Evolutionary conservation across 2,888 invertebrate species (phyloP), one percentile per base, ranked within the genome.

Genomic region (Tortrix viridana): DNA sequence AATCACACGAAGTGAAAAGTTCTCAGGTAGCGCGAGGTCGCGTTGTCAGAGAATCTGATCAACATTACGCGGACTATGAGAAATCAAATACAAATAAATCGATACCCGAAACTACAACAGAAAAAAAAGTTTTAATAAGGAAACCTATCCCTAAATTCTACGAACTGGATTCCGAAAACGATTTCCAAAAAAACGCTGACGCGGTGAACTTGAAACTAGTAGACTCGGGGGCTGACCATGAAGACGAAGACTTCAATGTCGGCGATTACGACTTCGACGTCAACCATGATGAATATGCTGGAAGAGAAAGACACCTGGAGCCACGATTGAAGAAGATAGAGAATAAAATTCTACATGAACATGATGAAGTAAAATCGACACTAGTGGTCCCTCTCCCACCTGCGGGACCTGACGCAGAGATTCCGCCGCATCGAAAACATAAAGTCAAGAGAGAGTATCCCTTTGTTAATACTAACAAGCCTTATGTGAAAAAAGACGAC

Each of bases 201-300:
- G 74, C 72, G 58, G 65, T 74, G 3, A 48, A 12, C 19, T 12
- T 18, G 14, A 37, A 23, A 16, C 23, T 19, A 37, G 61, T 67
- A 7, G 86, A 86, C 56, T 84, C 86, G 0, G 76, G 74, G 0
- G 75, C 73, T 2, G 89, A 89, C 43, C 79, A 85, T 54, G 90
- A 89, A 74, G 89, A 91, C 22, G 87, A 89, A 70, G 90, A 91
- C 63, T 90, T 89, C 46, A 88, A 82, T 71, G 60, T 89, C 14
- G 79, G 82, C 9, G 90, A 91, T 67, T 90, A 89, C 52, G 89
- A 91, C 38, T 90, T 91, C 52, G 90, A 89, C 67, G 73, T 86
- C 1, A 84, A 86, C 61, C 89, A 90, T 57, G 90, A 91, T 57
- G 90, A 89, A 67, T 90, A 79, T 22, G 65, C 71, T 1, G 78